These are phyloP conservation scores for Melanerpes aurifrons DNA, from an alignment of 2,113 vertebrate genomes.

Conservation along the genomic window DNA sequence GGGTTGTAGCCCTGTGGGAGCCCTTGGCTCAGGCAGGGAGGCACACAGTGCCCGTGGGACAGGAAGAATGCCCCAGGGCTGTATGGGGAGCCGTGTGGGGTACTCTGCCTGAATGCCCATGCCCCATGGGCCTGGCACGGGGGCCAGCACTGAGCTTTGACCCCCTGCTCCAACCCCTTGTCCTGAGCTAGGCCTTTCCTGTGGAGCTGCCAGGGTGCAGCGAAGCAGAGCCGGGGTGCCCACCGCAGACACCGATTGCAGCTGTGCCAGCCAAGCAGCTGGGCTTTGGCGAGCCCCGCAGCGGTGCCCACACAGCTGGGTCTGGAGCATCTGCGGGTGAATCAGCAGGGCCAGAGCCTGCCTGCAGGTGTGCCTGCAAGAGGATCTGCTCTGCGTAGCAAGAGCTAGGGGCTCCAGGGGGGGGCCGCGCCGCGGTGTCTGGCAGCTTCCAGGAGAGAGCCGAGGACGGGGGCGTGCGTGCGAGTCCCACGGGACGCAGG, in stretches of 20 bases:
- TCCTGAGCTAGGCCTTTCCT: neutral
- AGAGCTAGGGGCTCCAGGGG: neutral
- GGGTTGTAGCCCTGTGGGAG: neutral
- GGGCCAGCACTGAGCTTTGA: neutral
- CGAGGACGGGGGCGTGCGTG: neutral
- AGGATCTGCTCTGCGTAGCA: neutral
- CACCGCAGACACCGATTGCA: neutral
- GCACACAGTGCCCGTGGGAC: rapidly evolving
- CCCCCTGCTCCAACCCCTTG: neutral
- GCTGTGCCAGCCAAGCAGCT: neutral
- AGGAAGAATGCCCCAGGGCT: neutral
- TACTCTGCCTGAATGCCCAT: neutral
- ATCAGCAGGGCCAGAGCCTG: neutral
- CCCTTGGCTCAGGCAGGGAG: neutral
- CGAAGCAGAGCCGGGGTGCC: neutral
- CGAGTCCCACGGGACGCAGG: neutral
- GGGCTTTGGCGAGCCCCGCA: rapidly evolving
- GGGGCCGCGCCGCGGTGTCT: neutral
- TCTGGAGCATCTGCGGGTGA: neutral
- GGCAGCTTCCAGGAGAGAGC: neutral
- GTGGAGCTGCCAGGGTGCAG: neutral
- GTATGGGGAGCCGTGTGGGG: neutral
- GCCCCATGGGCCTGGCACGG: rapidly evolving
- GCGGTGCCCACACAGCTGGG: neutral
- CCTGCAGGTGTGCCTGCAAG: neutral